Conservation (phyloP, 2,113 vertebrate species). For the Nyctibius bracteatus region DNA sequence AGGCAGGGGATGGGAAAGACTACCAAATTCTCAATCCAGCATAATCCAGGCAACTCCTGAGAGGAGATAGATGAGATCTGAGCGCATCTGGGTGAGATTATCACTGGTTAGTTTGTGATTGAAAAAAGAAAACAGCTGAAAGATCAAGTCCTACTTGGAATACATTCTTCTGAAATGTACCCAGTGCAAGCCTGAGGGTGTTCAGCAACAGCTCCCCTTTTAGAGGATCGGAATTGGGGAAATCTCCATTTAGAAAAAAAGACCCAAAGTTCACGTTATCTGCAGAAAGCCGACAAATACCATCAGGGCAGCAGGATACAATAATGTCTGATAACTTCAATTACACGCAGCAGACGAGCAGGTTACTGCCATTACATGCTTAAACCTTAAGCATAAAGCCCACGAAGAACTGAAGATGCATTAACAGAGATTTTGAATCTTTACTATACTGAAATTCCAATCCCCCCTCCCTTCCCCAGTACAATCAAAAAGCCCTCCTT, state of each 20-base stretch:
- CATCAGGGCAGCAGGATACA: not conserved
- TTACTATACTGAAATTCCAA: not conserved
- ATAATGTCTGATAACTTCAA: not conserved
- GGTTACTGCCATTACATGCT: not conserved
- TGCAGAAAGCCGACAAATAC: not conserved
- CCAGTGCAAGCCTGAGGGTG: not conserved
- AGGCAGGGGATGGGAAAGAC: no score
- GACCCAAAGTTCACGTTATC: not conserved
- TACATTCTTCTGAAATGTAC: not conserved
- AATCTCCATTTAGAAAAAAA: not conserved
- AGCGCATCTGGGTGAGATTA: not conserved
- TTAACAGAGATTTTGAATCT: not conserved
- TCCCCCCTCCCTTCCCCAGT: not conserved
- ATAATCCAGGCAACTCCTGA: not conserved
- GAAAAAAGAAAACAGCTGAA: not conserved
- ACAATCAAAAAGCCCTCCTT: not conserved
- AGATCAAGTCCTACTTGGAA: not conserved
- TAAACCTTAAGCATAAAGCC: not conserved
- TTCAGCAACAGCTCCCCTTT: not conserved
- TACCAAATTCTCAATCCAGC: not conserved
- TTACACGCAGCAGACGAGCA: not conserved
- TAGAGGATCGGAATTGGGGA: accelerated
- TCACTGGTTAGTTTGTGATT: not conserved
- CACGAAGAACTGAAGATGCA: not conserved
- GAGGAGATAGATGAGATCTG: not conserved